Base-by-base conservation (phyloP, 2,888 invertebrate genomes). In the Acanthosepion pharaonis region DNA sequence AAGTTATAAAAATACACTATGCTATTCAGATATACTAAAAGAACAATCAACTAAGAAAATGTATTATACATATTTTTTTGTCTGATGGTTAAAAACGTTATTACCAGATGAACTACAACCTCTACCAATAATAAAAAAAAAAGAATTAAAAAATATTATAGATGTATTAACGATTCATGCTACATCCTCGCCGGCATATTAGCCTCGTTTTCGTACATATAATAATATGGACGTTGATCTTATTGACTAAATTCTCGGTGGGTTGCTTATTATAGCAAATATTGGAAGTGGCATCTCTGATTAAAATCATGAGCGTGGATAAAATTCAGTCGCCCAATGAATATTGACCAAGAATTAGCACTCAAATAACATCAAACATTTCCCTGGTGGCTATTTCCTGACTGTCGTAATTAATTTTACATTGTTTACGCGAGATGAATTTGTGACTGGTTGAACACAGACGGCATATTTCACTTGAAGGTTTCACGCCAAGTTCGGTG, bases 361-460 rank as follows among this genome's bases (percentile, higher is more conserved):
- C 78, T 78, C 78, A 33, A n/a, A 78, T 78, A 78, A 78, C 78
- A 78, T 78, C n/a, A 78, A 78, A n/a, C 78, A 78, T 78, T 78
- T 78, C 78, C 78, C 78, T n/a, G 1, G 78, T 78, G n/a, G 78
- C n/a, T n/a, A 78, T 78, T 78, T 78, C 78, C 78, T n/a, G 78
- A 78, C n/a, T n/a, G n/a, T 78, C 78, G 78, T 78, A 78, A 78
- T 78, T 78, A 78, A 78, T 78, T 78, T 78, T 78, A 78, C n/a
- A 78, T n/a, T 78, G 78, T 78, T 78, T 78, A 78, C n/a, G 23
- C 18, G n/a, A 78, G n/a, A 78, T n/a, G 78, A 11, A 78, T 78
- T 78, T n/a, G n/a, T 78, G n/a, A 78, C n/a, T 15, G n/a, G 33
- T 15, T 11, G n/a, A 78, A 78, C n/a, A 78, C n/a, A 78, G 15